These are phyloP conservation scores for Drosophila lacteicornis DNA, from an alignment of 1,140 invertebrate genomes.

Conservation along the genomic window DNA sequence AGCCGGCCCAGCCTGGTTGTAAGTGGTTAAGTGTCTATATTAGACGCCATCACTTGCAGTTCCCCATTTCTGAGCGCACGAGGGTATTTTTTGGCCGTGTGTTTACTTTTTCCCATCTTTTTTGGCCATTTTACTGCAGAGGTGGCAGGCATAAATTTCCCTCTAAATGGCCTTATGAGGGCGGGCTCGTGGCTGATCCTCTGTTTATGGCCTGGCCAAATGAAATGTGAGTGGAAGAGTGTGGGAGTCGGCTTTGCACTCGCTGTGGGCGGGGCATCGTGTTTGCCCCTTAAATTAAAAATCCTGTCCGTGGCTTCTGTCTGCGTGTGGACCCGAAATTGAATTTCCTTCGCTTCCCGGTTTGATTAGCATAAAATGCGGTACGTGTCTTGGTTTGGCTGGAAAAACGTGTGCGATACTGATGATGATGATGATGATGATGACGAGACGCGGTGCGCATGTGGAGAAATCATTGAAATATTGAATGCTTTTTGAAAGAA, in stretches of 20 bases:
- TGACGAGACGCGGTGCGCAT: neutral
- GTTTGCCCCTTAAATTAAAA: constrained; percentile 73
- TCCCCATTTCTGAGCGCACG: constrained; percentile 38
- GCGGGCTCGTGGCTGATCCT: constrained; percentile 58
- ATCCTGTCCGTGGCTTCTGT: constrained; percentile 35
- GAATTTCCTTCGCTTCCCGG: constrained; percentile 47
- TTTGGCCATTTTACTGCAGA: constrained; percentile 49
- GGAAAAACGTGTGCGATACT: constrained; percentile 30
- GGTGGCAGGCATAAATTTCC: constrained; percentile 70
- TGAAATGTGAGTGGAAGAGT: constrained; percentile 36
- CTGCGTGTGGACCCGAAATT: constrained; percentile 42
- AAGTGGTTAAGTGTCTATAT: constrained; percentile 75
- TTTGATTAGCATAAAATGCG: constrained; percentile 66
- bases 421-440: constrained; percentile 4
- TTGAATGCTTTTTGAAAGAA: constrained; percentile 63
- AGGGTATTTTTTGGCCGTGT: constrained; percentile 39
- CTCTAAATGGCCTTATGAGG: constrained; percentile 69
- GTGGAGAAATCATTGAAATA: constrained; percentile 32
- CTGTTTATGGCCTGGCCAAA: constrained; percentile 68
- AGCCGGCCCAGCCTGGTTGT: constrained; percentile 35
- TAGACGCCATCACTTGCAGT: constrained; percentile 76
- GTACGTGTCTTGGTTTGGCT: constrained; percentile 48
- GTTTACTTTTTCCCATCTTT: neutral
- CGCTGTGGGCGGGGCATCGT: neutral
- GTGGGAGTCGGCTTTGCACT: constrained; percentile 24